Evolutionary conservation across 1,140 invertebrate genomes (phyloP), one percentile per base, ranked within the genome.

Genomic region (Amphibalanus amphitrite): DNA sequence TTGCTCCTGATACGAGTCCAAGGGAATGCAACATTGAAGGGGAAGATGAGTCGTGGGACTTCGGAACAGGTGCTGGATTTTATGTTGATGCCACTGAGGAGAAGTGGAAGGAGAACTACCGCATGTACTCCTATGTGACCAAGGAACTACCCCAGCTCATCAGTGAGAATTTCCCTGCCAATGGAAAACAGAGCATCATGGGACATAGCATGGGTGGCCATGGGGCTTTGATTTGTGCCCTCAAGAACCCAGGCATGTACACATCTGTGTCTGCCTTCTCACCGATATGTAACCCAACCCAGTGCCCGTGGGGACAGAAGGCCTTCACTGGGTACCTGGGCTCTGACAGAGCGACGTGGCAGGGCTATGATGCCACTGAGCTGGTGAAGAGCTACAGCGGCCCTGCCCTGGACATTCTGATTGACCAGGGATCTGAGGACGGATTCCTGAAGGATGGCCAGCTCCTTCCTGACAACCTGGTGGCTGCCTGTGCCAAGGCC

Each of bases 121-220:
- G 89, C 77, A 99, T 99, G 97, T 98, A 89, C 77, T 93, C 90
- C 68, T 99, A 99, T 78, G 82, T 99, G n/a, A 94, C 92, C 15
- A 86, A 87, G 76, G 97, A 99, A 82, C 81, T 98, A 65, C 86
- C 89, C 72, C 83, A 86, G 68, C 72, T 97, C n/a, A 85, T 97
- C 30, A 65, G n/a, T 26, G 26, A 65, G 6, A n/a, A 23, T 6
- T 65, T 65, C 26, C 86, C 86, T 75, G 79, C 82, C 3, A 88
- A 91, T 77, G 68, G 78, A 76, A 70, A 81, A 77, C 75, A 78
- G 79, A 73, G 74, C 28, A 74, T 78, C 28, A 77, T 74, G 73
- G 77, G 77, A 15, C 76, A 77, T 71, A 78, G 93, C 78, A 97
- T 98, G 95, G 95, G 95, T 70, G 95, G 96, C 71, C 95, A 97